These are phyloP conservation scores for Heterodera schachtii DNA, from an alignment of 1,140 invertebrate genomes.

Conservation along the genomic window DNA sequence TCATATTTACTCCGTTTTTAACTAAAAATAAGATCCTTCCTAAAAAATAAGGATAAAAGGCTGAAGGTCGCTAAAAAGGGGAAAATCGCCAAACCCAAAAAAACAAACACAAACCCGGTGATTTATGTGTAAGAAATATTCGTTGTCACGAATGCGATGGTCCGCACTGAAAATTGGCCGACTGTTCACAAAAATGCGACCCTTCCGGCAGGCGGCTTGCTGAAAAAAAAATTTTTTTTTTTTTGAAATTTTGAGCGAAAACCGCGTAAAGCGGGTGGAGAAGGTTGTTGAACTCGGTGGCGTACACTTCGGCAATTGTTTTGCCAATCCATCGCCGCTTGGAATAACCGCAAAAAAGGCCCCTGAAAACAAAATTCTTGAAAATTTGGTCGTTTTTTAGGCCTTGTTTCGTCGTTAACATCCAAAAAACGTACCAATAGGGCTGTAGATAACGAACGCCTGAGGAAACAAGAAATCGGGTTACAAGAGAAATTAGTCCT, in stretches of 20 bases:
- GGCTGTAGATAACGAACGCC: slow-evolving; percentile 96
- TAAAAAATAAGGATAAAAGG: too few relatives aligned
- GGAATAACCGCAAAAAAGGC: slow-evolving; percentile 89
- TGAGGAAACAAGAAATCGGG: slow-evolving; percentile 66
- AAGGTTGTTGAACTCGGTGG: slow-evolving; percentile 73
- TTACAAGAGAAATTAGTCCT: neutral
- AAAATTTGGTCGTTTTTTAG: neutral
- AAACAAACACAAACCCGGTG: slow-evolving; percentile 64
- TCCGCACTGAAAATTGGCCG: slow-evolving; percentile 81
- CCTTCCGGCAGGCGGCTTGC: slow-evolving; percentile 84
- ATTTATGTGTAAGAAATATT: slow-evolving; percentile 85
- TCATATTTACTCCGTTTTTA: too few relatives aligned
- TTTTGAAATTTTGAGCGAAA: slow-evolving; percentile 70
- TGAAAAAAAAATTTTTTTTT: slow-evolving; percentile 60
- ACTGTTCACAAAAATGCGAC: slow-evolving; percentile 90
- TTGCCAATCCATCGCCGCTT: slow-evolving; percentile 96
- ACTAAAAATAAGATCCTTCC: too few relatives aligned
- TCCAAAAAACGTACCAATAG: slow-evolving; percentile 77
- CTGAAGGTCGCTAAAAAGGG: too few relatives aligned
- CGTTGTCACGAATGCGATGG: slow-evolving; percentile 89
- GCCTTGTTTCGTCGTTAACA: neutral
- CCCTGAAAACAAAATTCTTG: neutral
- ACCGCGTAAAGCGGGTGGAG: slow-evolving; percentile 69
- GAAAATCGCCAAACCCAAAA: too few relatives aligned
- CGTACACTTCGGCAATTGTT: slow-evolving; percentile 89